These are phyloP conservation scores for Vidua chalybeata DNA, from an alignment of 2,113 vertebrate genomes.

Conservation along the genomic window DNA sequence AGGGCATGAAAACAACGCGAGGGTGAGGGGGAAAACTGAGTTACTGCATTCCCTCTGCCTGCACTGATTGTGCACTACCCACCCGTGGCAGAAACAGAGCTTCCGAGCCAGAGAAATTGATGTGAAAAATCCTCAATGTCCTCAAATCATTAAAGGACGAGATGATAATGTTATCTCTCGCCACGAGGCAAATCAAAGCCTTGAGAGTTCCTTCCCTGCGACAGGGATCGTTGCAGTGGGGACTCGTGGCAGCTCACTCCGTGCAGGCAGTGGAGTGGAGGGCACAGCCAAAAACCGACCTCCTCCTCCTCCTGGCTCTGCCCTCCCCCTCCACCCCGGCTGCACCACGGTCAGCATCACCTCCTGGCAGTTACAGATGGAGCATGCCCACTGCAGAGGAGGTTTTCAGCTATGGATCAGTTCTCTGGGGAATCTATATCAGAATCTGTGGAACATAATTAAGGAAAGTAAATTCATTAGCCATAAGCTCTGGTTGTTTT, in stretches of 20 bases:
- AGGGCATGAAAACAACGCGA: neutral
- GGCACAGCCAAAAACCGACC: fast-evolving
- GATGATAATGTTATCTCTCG: neutral
- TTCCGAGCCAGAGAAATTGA: neutral
- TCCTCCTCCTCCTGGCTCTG: neutral
- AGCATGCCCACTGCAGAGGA: neutral
- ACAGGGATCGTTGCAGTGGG: neutral
- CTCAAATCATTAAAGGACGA: neutral
- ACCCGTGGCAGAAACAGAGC: neutral
- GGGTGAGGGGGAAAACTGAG: fast-evolving
- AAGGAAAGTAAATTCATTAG: neutral
- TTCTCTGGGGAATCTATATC: neutral
- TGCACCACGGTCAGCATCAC: neutral
- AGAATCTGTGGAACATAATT: neutral
- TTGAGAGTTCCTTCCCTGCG: neutral
- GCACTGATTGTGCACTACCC: neutral
- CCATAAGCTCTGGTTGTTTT: neutral
- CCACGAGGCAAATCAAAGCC: constrained; percentile 18
- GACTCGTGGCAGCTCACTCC: fast-evolving
- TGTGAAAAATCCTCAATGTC: neutral
- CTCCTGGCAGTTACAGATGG: neutral
- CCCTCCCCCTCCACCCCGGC: fast-evolving
- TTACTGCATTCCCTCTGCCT: neutral
- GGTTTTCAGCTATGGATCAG: neutral
- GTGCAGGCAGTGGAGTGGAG: neutral